Evolutionary conservation across 2,113 vertebrate genomes (phyloP).

Genomic region (Eptesicus fuscus): DNA sequence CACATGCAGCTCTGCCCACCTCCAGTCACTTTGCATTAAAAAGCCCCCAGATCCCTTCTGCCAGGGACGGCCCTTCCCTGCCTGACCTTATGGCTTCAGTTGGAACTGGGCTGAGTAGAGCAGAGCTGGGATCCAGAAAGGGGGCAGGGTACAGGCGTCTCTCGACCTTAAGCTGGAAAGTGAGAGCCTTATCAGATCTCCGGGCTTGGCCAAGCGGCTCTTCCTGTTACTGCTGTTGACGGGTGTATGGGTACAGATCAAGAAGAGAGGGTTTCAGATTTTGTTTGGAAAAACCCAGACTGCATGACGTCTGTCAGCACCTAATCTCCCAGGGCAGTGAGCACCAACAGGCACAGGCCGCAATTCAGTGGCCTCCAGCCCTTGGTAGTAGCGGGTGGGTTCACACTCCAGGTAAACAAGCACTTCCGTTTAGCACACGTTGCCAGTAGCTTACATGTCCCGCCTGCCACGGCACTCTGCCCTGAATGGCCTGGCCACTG

Average conservation of each 20-base stretch:
- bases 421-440: not conserved
- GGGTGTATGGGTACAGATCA: not conserved
- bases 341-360: not conserved
- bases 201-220: not conserved
- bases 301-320: not conserved
- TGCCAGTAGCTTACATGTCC: not conserved
- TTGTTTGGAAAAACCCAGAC: conserved; percentile 45
- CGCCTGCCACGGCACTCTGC: not conserved
- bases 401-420: not conserved
- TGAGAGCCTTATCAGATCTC: not conserved
- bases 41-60: not conserved
- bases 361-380: not conserved
- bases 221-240: not conserved
- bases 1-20: not conserved
- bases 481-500: fast-evolving
- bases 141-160: not conserved
- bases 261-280: not conserved
- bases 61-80: no score
- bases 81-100: not conserved
- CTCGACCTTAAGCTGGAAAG: not conserved
- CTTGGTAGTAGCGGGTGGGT: not conserved
- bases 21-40: not conserved
- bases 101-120: not conserved
- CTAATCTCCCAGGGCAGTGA: not conserved
- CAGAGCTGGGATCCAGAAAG: not conserved